Evolutionary conservation across 2,888 invertebrate genomes (phyloP).

Genomic region (Mythimna ferrago): DNA sequence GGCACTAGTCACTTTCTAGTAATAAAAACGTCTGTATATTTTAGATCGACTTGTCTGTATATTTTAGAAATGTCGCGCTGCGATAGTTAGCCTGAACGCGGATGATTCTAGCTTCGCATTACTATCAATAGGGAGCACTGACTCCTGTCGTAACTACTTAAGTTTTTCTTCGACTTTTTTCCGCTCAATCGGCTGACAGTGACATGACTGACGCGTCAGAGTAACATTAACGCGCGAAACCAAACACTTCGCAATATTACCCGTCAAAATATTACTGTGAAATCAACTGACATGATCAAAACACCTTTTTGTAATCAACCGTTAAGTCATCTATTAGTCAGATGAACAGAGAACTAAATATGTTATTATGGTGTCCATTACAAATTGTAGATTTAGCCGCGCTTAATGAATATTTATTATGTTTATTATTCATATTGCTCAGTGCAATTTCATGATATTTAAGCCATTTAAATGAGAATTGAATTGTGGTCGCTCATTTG

Average conservation of each 20-base stretch:
- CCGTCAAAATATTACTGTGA: constrained; percentile 77
- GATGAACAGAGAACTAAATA: constrained; percentile 53
- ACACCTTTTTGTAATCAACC: constrained; percentile 71
- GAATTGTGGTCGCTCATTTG: constrained; percentile 27
- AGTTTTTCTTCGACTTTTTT: constrained; percentile 73
- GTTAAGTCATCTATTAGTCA: constrained; percentile 73
- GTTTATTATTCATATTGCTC: constrained; percentile 40
- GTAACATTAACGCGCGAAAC: constrained; percentile 76
- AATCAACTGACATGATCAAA: constrained; percentile 72
- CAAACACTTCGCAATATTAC: constrained; percentile 68
- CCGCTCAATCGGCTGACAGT: constrained; percentile 76
- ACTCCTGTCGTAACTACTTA: constrained; percentile 66
- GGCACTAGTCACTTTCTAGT: constrained; percentile 2
- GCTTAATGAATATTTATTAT: constrained; percentile 57
- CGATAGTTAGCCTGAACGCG: constrained; percentile 22
- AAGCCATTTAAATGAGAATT: constrained; percentile 43
- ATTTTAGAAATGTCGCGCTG: constrained; percentile 22
- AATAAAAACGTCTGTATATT: not conserved
- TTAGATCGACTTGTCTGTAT: not conserved
- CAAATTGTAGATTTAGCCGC: constrained; percentile 45
- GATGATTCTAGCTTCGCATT: constrained; percentile 43
- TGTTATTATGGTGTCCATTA: constrained; percentile 67
- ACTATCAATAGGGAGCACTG: constrained; percentile 66
- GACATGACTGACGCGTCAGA: constrained; percentile 79
- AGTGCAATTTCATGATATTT: constrained; percentile 43